A percentile compares a stretch with the other conserved stretches of the same genome.
Conservation (phyloP, 2,888 invertebrate species). For the Ectemnius lituratus region DNA sequence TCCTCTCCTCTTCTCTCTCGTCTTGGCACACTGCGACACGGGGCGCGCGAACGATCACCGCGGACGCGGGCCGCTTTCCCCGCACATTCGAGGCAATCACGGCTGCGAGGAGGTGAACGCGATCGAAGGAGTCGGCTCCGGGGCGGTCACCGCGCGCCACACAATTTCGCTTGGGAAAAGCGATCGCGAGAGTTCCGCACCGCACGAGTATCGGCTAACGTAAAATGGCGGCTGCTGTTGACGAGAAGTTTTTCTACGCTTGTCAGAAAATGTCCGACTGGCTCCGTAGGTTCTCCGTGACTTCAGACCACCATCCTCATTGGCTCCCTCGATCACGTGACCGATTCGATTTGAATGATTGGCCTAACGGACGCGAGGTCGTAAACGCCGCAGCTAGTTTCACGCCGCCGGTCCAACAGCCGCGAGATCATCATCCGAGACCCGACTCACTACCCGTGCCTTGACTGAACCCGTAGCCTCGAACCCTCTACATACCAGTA, state of each 20-base stretch:
- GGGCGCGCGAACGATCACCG: constrained; percentile 66
- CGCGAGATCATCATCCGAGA: constrained; percentile 39
- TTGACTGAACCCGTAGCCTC: too few relatives aligned
- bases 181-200: constrained; percentile 67
- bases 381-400: constrained; percentile 76
- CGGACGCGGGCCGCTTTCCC: constrained; percentile 62
- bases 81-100: constrained; percentile 61
- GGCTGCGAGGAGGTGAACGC: constrained; percentile 57
- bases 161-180: constrained; percentile 65
- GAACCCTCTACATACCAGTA: too few relatives aligned
- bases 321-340: constrained; percentile 78
- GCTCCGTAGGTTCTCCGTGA: constrained; percentile 75
- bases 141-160: constrained; percentile 66
- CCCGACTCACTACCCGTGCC: too few relatives aligned
- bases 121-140: constrained; percentile 60
- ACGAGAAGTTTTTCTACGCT: constrained; percentile 97
- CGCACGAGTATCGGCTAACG: constrained; percentile 80
- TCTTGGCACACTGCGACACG: constrained; percentile 65
- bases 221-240: constrained; percentile 96
- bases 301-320: constrained; percentile 65
- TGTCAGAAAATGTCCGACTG: constrained; percentile 87
- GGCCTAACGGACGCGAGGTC: constrained; percentile 76
- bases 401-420: constrained; percentile 67
- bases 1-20: constrained; percentile 61
- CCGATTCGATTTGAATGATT: constrained; percentile 69